A percentile compares a stretch with the other conserved stretches of the same genome.
phyloP scores from a whole-genome alignment of 1,140 invertebrate species.

The Sitobion miscanthi region DNA sequence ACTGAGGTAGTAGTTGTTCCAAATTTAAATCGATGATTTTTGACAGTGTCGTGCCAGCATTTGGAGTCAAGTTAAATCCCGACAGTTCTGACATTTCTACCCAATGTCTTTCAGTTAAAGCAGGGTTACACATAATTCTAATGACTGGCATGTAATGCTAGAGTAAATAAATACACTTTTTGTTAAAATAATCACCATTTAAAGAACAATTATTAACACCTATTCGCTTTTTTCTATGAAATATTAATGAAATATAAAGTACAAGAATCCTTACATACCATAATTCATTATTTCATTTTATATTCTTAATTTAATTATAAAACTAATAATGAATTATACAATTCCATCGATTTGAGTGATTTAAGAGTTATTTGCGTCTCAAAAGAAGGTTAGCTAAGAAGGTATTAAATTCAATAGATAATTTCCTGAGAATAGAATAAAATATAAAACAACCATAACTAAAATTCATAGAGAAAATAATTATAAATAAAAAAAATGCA shows the following conservation, averaged over 20 bases:
- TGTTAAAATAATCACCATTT: not conserved
- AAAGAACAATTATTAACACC: not conserved
- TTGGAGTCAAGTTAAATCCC: conserved; percentile 83
- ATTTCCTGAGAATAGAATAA: not conserved
- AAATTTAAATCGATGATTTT: conserved; percentile 80
- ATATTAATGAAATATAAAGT: not conserved
- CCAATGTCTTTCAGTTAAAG: conserved; percentile 87
- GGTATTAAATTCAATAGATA: not conserved
- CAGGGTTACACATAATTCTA: conserved; percentile 85
- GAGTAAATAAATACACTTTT: conserved; percentile 59
- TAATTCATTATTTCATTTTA: not conserved
- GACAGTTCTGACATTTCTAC: conserved; percentile 85
- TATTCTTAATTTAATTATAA: not conserved
- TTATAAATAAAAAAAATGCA: not conserved
- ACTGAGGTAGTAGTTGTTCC: conserved; percentile 73
- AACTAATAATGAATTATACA: not conserved
- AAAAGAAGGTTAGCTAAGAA: not conserved
- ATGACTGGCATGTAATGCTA: conserved; percentile 80
- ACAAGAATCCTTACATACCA: not conserved
- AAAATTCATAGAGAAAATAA: no score
- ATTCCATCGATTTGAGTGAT: not conserved
- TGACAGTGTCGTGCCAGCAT: conserved; percentile 81
- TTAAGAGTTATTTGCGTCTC: not conserved
- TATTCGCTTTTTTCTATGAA: not conserved
- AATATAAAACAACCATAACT: not conserved